These are phyloP conservation scores for Platycercus adscitus DNA, from an alignment of 2,113 vertebrate genomes.

Conservation along the genomic window DNA sequence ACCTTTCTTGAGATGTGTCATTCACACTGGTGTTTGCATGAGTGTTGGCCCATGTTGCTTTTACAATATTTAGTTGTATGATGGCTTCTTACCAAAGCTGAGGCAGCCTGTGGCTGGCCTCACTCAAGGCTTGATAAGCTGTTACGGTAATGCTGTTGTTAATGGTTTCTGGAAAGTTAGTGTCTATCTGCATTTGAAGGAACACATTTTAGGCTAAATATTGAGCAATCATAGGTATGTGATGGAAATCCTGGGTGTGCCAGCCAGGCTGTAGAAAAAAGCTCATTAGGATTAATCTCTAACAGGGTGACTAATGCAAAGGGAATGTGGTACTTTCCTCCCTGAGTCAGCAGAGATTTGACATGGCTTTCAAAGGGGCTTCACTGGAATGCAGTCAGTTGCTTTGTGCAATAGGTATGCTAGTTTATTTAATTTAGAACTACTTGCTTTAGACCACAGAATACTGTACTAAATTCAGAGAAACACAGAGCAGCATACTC, in stretches of 20 bases:
- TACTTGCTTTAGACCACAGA: neutral
- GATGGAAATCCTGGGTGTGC: slow-evolving; percentile 75
- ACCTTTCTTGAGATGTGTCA: slow-evolving; percentile 24
- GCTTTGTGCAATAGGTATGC: slow-evolving; percentile 42
- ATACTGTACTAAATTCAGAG: neutral
- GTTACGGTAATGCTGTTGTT: slow-evolving; percentile 67
- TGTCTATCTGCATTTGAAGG: slow-evolving; percentile 63
- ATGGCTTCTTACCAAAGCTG: slow-evolving; percentile 36
- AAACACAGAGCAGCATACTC: slow-evolving; percentile 46
- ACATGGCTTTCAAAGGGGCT: slow-evolving; percentile 60
- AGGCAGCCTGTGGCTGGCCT: slow-evolving; percentile 32
- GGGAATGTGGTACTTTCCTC: slow-evolving; percentile 68
- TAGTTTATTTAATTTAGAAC: slow-evolving; percentile 14
- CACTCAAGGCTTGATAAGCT: slow-evolving; percentile 58
- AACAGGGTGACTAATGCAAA: slow-evolving; percentile 70
- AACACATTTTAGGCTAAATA: slow-evolving; percentile 68
- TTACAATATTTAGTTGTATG: neutral
- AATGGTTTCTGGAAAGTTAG: slow-evolving; percentile 74
- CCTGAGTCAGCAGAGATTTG: slow-evolving; percentile 47
- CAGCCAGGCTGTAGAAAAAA: slow-evolving; percentile 60
- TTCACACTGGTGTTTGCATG: neutral
- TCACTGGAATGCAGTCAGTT: slow-evolving; percentile 52
- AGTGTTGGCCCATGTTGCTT: neutral
- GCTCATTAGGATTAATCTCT: slow-evolving; percentile 76
- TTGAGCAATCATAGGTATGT: slow-evolving; percentile 78